A percentile compares a stretch with the other conserved stretches of the same genome.
Evolutionary conservation across 2,797 vertebrate species (phyloP).

Genomic region (Alca torda): DNA sequence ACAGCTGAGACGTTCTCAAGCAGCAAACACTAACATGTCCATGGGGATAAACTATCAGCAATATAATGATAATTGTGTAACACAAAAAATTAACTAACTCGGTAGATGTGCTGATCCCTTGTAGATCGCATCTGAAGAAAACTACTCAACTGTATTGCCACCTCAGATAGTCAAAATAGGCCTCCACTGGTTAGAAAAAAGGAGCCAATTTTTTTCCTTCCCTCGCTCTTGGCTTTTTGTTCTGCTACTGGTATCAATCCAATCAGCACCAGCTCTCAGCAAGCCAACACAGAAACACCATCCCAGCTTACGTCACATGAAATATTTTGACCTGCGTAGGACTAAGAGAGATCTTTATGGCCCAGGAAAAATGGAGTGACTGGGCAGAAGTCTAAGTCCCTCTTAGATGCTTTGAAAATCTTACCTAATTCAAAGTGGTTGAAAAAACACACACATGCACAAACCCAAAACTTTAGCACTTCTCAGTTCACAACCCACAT

Average conservation of each 20-base stretch:
- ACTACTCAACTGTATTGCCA: not conserved
- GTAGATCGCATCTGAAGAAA: not conserved
- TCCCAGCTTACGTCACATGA: not conserved
- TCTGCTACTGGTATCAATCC: not conserved
- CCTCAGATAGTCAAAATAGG: not conserved
- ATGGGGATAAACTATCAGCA: not conserved
- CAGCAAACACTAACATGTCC: not conserved
- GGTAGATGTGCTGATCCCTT: not conserved
- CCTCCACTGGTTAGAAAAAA: not conserved
- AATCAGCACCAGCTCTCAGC: not conserved
- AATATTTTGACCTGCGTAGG: fast-evolving
- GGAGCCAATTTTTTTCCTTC: not conserved
- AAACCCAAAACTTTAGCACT: not conserved
- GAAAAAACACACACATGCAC: not conserved
- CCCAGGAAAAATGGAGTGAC: not conserved
- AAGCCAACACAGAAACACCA: not conserved
- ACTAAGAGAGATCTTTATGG: not conserved
- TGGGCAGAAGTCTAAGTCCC: not conserved
- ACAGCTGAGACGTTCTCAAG: not conserved
- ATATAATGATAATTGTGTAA: not conserved
- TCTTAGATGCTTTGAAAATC: not conserved
- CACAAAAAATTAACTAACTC: not conserved
- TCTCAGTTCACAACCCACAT: not conserved
- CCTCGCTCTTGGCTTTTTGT: not conserved
- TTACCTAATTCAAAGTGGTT: not conserved